These are phyloP conservation scores for Cyprinodon tularosa DNA, from an alignment of 2,113 vertebrate genomes.

Conservation along the genomic window DNA sequence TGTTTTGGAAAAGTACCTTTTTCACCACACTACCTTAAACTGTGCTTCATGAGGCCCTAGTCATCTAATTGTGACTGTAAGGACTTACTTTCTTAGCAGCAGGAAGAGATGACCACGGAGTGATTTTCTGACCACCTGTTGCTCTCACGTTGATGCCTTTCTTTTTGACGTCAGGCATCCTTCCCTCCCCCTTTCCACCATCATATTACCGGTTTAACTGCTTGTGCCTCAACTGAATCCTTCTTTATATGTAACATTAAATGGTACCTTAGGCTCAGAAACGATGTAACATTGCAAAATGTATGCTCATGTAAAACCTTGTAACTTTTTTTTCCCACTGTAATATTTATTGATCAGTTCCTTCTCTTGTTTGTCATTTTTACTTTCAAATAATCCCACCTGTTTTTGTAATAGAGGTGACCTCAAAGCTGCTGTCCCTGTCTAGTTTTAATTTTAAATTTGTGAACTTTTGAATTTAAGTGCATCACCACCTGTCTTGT, in stretches of 20 bases:
- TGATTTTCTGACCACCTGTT: slow-evolving; percentile 63
- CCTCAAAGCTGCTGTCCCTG: not conserved
- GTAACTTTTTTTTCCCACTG: not conserved
- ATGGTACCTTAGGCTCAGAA: not conserved
- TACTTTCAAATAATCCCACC: not conserved
- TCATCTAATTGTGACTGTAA: slow-evolving; percentile 12
- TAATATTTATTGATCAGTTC: not conserved
- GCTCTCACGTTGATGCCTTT: slow-evolving; percentile 43
- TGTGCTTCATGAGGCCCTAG: not conserved
- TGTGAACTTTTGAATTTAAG: not conserved
- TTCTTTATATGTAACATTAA: not conserved
- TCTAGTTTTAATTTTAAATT: not conserved
- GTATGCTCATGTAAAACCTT: not conserved
- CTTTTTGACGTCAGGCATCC: slow-evolving; percentile 52
- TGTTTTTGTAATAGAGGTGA: not conserved
- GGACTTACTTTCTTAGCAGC: slow-evolving; percentile 16
- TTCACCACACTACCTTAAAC: not conserved
- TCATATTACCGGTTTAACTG: slow-evolving; percentile 31
- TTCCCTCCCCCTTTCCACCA: slow-evolving; percentile 17
- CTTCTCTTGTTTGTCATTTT: not conserved
- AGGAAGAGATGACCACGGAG: slow-evolving; percentile 22
- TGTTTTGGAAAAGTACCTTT: not conserved
- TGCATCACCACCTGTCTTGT: slow-evolving; percentile 3
- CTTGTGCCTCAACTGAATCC: slow-evolving; percentile 16
- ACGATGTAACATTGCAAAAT: not conserved